These are phyloP conservation scores for Telmatochromis sp. DNA, from an alignment of 2,113 vertebrate species.

Conservation along the genomic window DNA sequence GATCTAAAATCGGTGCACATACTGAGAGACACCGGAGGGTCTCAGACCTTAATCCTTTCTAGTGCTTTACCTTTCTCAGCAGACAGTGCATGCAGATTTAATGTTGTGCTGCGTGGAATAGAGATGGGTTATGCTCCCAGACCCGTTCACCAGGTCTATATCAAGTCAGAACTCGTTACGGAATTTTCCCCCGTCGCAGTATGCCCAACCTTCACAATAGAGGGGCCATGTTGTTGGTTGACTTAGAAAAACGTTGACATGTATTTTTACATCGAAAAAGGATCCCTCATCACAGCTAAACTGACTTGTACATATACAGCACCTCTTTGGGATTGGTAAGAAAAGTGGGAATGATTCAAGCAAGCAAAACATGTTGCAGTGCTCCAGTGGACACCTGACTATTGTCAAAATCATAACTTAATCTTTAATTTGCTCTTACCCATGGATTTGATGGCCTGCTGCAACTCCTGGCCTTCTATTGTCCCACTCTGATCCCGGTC, in stretches of 20 bases:
- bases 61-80: neutral
- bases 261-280: neutral
- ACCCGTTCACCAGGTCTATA: neutral
- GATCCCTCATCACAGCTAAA: neutral
- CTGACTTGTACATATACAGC: neutral
- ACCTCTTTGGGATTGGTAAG: neutral
- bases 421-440: conserved; percentile 60
- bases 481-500: conserved; percentile 84
- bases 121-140: neutral
- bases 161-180: neutral
- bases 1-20: rapidly evolving
- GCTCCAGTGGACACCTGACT: neutral
- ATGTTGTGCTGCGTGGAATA: neutral
- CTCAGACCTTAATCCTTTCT: neutral
- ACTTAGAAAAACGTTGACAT: neutral
- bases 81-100: neutral
- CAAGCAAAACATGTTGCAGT: neutral
- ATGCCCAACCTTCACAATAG: neutral
- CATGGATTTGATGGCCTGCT: conserved; percentile 80
- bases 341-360: neutral
- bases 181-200: rapidly evolving
- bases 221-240: neutral
- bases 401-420: neutral
- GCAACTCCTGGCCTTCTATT: conserved; percentile 83
- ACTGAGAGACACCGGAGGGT: neutral